phyloP scores from a whole-genome alignment of 1,140 invertebrate species.

The Atopsyche davidsoni region DNA sequence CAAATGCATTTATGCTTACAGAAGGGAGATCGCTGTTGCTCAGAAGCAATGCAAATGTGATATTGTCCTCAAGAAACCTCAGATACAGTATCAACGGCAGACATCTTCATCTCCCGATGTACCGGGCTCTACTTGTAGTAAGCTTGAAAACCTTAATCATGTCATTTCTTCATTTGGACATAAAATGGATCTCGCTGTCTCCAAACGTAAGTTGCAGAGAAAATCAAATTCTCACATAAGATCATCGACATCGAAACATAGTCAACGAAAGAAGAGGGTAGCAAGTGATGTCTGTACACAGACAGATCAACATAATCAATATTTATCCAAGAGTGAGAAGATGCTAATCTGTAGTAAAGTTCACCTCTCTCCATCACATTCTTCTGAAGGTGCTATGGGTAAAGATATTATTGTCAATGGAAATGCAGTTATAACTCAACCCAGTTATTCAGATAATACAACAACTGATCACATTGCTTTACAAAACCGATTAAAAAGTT shows the following conservation, averaged over 20 bases:
- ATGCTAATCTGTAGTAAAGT: too few relatives aligned
- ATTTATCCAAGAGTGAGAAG: too few relatives aligned
- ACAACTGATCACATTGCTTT: too few relatives aligned
- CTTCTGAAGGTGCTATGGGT: too few relatives aligned
- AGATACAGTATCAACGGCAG: constrained; percentile 37
- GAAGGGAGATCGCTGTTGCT: constrained; percentile 36
- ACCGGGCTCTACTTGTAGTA: constrained; percentile 11
- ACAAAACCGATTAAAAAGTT: too few relatives aligned
- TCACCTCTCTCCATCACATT: too few relatives aligned
- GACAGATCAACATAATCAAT: neutral
- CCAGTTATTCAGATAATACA: too few relatives aligned
- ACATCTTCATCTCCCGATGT: constrained; percentile 40
- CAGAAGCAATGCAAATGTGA: constrained; percentile 39
- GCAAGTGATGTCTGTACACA: constrained; percentile 9
- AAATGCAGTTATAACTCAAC: too few relatives aligned
- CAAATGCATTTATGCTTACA: constrained; percentile 26
- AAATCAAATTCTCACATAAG: constrained; percentile 13
- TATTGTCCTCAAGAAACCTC: constrained; percentile 31
- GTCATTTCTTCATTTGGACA: constrained; percentile 14
- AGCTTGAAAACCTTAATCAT: constrained; percentile 15
- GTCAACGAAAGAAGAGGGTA: constrained; percentile 10
- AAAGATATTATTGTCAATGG: too few relatives aligned
- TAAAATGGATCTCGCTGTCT: constrained; percentile 11
- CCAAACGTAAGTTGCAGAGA: constrained; percentile 13
- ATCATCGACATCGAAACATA: neutral